Evolutionary conservation across 2,888 invertebrate genomes (phyloP).

Genomic region (Sinelater perroti): DNA sequence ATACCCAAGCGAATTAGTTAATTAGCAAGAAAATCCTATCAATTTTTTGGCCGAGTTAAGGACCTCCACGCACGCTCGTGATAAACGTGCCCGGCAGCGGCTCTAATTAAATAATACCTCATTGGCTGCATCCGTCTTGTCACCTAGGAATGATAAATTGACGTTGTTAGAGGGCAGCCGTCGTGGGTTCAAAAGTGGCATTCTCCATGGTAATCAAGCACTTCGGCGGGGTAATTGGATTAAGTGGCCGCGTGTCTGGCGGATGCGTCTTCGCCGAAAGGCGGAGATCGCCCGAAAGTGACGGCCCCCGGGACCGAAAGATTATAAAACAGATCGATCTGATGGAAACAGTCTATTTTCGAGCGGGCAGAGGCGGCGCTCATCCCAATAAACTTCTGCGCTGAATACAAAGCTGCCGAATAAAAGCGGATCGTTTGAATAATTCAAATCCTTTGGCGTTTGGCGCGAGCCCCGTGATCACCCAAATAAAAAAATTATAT

Average conservation of each 20-base stretch:
- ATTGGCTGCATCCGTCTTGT: conserved; percentile 9
- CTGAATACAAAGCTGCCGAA: conserved; percentile 19
- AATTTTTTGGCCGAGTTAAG: no score
- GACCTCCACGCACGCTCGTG: no score
- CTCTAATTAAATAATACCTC: conserved; percentile 6
- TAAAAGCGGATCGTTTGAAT: conserved; percentile 22
- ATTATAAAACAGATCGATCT: neutral
- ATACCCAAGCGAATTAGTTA: no score
- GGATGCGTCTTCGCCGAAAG: neutral
- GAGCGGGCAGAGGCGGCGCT: neutral
- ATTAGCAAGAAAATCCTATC: no score
- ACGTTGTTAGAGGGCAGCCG: no score
- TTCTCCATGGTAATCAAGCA: neutral
- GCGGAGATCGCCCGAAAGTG: neutral
- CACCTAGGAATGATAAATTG: conserved; percentile 14
- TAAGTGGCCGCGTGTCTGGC: neutral
- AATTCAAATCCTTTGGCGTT: conserved; percentile 17
- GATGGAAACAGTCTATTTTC: neutral
- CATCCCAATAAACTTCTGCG: conserved; percentile 17
- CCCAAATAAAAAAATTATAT: conserved; percentile 19
- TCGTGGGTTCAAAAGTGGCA: neutral
- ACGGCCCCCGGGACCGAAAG: neutral
- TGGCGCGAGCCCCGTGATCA: conserved; percentile 20
- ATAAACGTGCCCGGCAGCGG: neutral
- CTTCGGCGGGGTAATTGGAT: neutral